Evolutionary conservation across 2,113 vertebrate species (phyloP).

Genomic region (Odobenus rosmarus): DNA sequence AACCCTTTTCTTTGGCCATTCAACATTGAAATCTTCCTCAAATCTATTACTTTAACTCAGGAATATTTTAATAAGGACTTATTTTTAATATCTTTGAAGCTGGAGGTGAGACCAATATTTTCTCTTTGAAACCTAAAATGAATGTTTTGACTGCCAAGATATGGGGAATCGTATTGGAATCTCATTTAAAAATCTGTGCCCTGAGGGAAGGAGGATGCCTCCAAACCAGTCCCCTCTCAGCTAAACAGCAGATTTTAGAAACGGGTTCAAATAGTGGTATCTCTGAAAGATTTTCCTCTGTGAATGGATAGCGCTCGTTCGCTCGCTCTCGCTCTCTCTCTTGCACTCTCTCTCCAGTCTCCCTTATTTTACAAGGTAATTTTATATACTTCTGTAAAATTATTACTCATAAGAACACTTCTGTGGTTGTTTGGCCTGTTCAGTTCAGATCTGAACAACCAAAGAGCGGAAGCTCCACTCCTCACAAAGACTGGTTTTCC

Average conservation of each 20-base stretch:
- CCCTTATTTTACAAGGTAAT: constrained; percentile 63
- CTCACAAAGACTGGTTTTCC: constrained; percentile 41
- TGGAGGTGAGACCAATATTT: constrained; percentile 26
- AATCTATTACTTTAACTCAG: constrained; percentile 80
- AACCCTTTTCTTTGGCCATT: constrained; percentile 78
- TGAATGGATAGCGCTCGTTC: not conserved
- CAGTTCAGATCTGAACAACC: not conserved
- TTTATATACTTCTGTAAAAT: constrained; percentile 50
- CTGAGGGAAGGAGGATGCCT: constrained; percentile 16
- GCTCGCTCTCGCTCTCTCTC: too few species aligned
- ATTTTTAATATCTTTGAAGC: constrained; percentile 58
- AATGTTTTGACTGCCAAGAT: constrained; percentile 56
- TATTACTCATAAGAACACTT: constrained; percentile 52
- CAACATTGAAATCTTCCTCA: constrained; percentile 75
- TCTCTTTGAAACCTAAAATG: constrained; percentile 67
- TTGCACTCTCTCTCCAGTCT: not conserved
- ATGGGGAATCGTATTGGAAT: constrained; percentile 55
- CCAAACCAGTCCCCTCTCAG: constrained; percentile 25
- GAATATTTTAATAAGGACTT: constrained; percentile 72
- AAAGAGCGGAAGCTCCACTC: not conserved
- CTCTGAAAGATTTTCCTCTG: constrained; percentile 3
- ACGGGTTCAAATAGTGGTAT: not conserved
- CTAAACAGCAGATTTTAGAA: constrained; percentile 40
- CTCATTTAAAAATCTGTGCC: constrained; percentile 62
- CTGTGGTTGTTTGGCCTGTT: not conserved